Evolutionary conservation across 1,140 invertebrate species (phyloP), one percentile per base, ranked within the genome.

Genomic region (Papilio polyxenes): DNA sequence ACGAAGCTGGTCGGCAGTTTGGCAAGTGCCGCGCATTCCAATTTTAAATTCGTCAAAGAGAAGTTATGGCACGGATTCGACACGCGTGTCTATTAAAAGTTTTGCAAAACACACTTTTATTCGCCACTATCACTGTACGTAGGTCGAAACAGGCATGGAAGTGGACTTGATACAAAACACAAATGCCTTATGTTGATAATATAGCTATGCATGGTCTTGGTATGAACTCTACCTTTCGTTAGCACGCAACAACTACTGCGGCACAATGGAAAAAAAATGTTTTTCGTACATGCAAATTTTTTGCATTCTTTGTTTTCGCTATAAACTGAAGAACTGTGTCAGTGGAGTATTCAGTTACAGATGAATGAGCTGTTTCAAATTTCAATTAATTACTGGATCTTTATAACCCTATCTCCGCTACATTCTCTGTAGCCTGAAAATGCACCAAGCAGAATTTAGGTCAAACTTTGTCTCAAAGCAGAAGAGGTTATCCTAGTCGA

Each of bases 21-120:
- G 65, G 65, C 65, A 72, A 72, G 65, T 23, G 31, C 15, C 31
- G 23, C 65, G 65, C 31, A 72, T 72, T 72, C 65, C 65, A 72
- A 72, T 72, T 72, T 37, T 72, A 72, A 72, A 72, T 72, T 72
- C 65, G 65, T 72, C 37, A 72, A 37, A 72, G 65, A 56, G 53
- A 72, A 62, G 59, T 76, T 76, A 76, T 78, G 13, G 23, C 17
- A 31, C 37, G 23, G 69, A 56, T 56, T 15, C 37, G 65, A 40
- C 31, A 72, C 31, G 5, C n/a, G 59, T 15, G n/a, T 62, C 48
- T 76, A 49, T 76, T 23, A 53, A 48, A n/a, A 75, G 31, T 75
- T 40, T 75, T 40, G 8, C 74, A 65, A 0, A 31, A 23, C 31
- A 9, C 23, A 31, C 9, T 65, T 65, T 65, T n/a, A 59, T 59